phyloP scores from a whole-genome alignment of 2,888 invertebrate species.

The Pachydiplax longipennis region DNA sequence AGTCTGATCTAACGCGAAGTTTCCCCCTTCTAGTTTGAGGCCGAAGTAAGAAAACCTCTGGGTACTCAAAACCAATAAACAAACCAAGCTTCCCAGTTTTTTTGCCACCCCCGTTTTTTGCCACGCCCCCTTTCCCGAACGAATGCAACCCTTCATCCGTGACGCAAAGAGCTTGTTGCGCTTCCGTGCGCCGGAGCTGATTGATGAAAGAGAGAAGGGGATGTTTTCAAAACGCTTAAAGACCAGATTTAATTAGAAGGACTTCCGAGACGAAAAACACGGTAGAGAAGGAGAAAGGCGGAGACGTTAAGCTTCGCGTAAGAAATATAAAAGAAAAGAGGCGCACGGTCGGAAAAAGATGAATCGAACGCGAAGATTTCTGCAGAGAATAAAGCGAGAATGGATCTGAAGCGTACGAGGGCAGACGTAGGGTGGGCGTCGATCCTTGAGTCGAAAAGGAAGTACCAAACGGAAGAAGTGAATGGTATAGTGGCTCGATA shows the following conservation, averaged over 20 bases:
- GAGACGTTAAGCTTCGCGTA: neutral
- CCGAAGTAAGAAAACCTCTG: neutral
- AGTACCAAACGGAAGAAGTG: neutral
- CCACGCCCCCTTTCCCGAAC: neutral
- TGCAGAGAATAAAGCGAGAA: neutral
- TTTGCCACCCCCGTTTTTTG: neutral
- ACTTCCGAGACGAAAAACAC: neutral
- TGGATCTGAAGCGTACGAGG: neutral
- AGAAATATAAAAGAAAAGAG: neutral
- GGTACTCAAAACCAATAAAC: slow-evolving; percentile 19
- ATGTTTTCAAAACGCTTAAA: neutral
- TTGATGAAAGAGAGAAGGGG: neutral
- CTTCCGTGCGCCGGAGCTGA: slow-evolving; percentile 3
- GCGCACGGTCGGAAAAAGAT: no score
- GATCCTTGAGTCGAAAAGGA: neutral
- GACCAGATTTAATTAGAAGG: neutral
- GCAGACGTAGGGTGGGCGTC: neutral
- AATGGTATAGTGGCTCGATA: neutral
- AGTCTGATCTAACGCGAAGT: neutral
- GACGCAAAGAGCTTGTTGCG: slow-evolving; percentile 23
- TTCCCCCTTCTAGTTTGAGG: neutral
- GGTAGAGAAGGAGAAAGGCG: neutral
- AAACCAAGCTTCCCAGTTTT: neutral
- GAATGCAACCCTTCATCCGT: slow-evolving; percentile 1
- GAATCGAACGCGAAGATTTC: no score